Percentiles rank a stretch among this genome's conserved stretches.
Evolutionary conservation across 2,113 vertebrate genomes (phyloP).

Genomic region (Dasypus novemcinctus): DNA sequence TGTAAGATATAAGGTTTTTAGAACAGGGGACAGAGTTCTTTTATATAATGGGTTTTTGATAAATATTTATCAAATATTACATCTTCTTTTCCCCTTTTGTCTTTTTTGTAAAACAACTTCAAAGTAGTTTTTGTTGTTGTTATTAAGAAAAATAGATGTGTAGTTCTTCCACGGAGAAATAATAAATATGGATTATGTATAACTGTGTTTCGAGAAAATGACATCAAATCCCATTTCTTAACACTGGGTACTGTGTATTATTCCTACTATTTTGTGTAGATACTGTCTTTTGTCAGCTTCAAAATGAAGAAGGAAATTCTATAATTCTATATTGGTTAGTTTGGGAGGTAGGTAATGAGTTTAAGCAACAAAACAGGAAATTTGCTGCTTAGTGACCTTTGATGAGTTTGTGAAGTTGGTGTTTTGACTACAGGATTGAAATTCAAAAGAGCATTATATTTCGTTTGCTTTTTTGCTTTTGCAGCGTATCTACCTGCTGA

Average conservation of each 20-base stretch:
- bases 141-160: not conserved
- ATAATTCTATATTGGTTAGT: slow-evolving; percentile 38
- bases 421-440: slow-evolving; percentile 52
- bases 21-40: not conserved
- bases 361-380: slow-evolving; percentile 57
- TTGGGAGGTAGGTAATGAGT: slow-evolving; percentile 33
- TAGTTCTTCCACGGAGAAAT: not conserved
- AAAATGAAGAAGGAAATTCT: slow-evolving; percentile 37
- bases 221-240: slow-evolving; percentile 18
- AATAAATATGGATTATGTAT: not conserved
- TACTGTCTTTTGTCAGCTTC: slow-evolving; percentile 29
- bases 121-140: too few relatives aligned
- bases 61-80: slow-evolving; percentile 22
- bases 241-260: not conserved
- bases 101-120: slow-evolving; percentile 11
- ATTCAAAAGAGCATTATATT: slow-evolving; percentile 55
- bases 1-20: not conserved
- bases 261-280: slow-evolving; percentile 8
- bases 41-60: slow-evolving; percentile 19
- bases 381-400: slow-evolving; percentile 56
- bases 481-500: slow-evolving; percentile 21
- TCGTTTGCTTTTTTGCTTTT: slow-evolving; percentile 59
- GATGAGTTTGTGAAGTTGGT: slow-evolving; percentile 37
- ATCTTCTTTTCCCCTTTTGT: not conserved
- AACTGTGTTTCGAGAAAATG: slow-evolving; percentile 40